Base-by-base conservation (phyloP, 2,888 invertebrate genomes). In the Nymphalis c-album region DNA sequence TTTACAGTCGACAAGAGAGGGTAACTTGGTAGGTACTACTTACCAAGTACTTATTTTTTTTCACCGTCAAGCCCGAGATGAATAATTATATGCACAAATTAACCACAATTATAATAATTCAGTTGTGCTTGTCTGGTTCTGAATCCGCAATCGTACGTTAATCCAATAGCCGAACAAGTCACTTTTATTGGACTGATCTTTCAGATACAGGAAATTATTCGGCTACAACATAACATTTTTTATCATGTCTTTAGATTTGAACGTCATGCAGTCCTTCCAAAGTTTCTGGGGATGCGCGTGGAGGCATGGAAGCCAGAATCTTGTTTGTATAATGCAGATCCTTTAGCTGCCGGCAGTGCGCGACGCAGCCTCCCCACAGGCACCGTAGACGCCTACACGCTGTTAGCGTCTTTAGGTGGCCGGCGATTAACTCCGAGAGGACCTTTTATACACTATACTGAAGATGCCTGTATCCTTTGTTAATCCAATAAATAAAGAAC, bases 291-390 rank as follows among this genome's bases (percentile, higher is more conserved):
- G 57, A 95, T 95, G 76, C 96, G 97, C 73, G 95, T 98, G 0
- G 97, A 97, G 78, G 99, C 99, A 78, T 99, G 98, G 91, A 95
- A 95, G 40, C 83, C 95, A 8, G 94, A 95, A 55, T 96, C 96
- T 81, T 98, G 98, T 64, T 96, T 98, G 93, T 99, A 97, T 91
- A 99, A 99, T 92, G 94, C 97, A 18, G 99, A 99, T 87, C 93
- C 95, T 0, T 94, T 94, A 65, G 97, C 98, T 86, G 94, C 94
- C 20, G 98, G 99, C 46, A 97, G 97, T 35, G 96, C 98, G 0
- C 93, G 99, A 74, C 94, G 98, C 88, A 96, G 94, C 77, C 93
- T 97, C 63, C 96, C 97, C 77, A 94, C 95, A 47, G 96, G 96
- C 76, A 95, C 96, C 51, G 78, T 85, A 1, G 92, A 98, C 86